A percentile compares a stretch with the other conserved stretches of the same genome.
Evolutionary conservation across 2,797 vertebrate species (phyloP).

Genomic region (Pyrocephalus nanus): DNA sequence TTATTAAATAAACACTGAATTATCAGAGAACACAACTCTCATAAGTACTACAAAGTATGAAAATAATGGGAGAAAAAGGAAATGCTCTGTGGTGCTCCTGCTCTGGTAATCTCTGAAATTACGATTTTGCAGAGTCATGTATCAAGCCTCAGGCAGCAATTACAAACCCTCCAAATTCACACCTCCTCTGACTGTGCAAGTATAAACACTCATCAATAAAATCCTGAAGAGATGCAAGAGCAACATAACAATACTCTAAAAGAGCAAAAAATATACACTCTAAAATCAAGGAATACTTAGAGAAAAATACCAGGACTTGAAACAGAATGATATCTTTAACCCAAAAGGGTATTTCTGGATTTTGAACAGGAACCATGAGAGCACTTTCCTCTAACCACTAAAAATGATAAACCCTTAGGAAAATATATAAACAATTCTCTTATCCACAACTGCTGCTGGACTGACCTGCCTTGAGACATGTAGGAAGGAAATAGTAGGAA

Average conservation of each 20-base stretch:
- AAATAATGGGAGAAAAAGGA: neutral
- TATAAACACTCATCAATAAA: neutral
- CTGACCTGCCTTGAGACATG: neutral
- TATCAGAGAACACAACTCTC: neutral
- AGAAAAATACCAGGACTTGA: neutral
- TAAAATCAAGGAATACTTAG: neutral
- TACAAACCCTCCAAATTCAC: neutral
- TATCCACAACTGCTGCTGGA: neutral
- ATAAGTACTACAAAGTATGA: neutral
- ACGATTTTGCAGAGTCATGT: constrained; percentile 15
- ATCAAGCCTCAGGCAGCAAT: neutral
- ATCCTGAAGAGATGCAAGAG: neutral
- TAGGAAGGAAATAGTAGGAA: neutral
- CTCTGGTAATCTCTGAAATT: neutral
- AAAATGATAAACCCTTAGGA: neutral
- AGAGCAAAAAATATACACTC: neutral
- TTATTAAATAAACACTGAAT: neutral
- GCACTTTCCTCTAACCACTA: neutral
- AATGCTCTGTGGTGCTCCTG: neutral
- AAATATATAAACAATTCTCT: neutral
- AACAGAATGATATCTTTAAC: neutral
- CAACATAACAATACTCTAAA: neutral
- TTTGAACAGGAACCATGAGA: neutral
- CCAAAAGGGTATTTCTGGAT: neutral
- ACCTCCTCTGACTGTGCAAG: neutral